phyloP scores from a whole-genome alignment of 2,797 vertebrate genomes.

The Macropodus opercularis region DNA sequence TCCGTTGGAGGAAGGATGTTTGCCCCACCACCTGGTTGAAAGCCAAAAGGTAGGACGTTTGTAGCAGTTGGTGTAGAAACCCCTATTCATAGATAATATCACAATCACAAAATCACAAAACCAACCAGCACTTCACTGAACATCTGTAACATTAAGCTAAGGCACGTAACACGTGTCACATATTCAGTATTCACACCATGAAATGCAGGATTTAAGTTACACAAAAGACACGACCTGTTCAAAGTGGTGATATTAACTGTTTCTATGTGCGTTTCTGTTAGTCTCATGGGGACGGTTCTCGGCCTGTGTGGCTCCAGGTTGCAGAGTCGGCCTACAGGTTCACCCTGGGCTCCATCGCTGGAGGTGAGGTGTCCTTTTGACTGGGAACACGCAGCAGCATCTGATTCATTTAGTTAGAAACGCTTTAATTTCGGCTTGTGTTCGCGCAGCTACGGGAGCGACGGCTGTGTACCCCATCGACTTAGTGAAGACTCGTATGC shows the following conservation, averaged over 20 bases:
- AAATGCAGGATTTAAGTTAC: neutral
- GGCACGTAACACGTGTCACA: too few species aligned
- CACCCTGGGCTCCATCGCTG: conserved; percentile 93
- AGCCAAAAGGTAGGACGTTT: conserved; percentile 86
- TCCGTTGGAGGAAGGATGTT: conserved; percentile 91
- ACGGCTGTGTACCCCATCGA: conserved; percentile 98
- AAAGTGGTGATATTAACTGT: neutral
- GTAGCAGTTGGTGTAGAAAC: neutral
- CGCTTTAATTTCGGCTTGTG: too few species aligned
- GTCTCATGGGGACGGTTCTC: conserved; percentile 81
- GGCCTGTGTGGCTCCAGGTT: conserved; percentile 90
- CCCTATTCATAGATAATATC: neutral
- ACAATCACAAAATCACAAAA: neutral
- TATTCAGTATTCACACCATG: neutral
- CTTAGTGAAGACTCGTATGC: conserved; percentile 98
- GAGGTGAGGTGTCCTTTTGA: conserved; percentile 84
- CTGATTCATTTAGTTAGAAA: neutral
- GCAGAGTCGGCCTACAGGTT: conserved; percentile 97
- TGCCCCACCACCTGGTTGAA: conserved; percentile 93
- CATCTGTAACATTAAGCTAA: neutral
- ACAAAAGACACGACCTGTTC: too few species aligned
- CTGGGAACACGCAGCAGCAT: neutral
- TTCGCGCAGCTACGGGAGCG: conserved; percentile 90
- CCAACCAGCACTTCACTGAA: neutral
- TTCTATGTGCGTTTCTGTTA: conserved; percentile 66